Percentiles rank a stretch among this genome's conserved stretches.
Evolutionary conservation across 2,888 invertebrate species (phyloP).

Genomic region (Lithodes maja): DNA sequence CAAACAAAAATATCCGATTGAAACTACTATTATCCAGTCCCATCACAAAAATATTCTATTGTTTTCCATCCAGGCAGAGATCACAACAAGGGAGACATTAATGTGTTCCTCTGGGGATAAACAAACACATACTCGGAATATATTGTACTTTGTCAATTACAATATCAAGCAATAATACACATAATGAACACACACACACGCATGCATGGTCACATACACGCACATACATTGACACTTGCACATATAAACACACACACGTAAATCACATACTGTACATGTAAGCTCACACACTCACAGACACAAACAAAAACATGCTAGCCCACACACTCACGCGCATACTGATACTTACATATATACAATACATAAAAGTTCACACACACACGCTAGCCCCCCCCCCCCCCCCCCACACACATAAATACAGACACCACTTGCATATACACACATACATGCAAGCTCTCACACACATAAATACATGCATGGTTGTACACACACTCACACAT

Average conservation of each 20-base stretch:
- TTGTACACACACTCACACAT: background rate
- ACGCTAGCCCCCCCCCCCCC: background rate
- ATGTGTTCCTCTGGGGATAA: background rate
- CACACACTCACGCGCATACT: background rate
- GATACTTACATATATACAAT: background rate
- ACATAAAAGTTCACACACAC: background rate
- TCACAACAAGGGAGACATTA: background rate
- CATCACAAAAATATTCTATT: no score
- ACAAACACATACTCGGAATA: background rate
- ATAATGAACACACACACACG: constrained; percentile 7
- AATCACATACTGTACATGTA: background rate
- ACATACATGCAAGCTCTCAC: constrained; percentile 6
- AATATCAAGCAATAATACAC: background rate
- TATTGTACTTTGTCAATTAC: background rate
- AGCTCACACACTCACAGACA: background rate
- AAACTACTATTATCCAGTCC: no score
- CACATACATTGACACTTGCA: background rate
- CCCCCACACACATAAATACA: background rate
- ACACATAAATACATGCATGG: constrained; percentile 28
- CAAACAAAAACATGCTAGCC: background rate
- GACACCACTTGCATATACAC: background rate
- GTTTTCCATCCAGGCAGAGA: no score
- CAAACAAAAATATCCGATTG: no score
- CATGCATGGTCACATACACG: background rate
- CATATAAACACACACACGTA: constrained; percentile 2